A percentile compares a stretch with the other conserved stretches of the same genome.
phyloP scores from a whole-genome alignment of 1,140 invertebrate genomes.

The Neuroterus valhalla region DNA sequence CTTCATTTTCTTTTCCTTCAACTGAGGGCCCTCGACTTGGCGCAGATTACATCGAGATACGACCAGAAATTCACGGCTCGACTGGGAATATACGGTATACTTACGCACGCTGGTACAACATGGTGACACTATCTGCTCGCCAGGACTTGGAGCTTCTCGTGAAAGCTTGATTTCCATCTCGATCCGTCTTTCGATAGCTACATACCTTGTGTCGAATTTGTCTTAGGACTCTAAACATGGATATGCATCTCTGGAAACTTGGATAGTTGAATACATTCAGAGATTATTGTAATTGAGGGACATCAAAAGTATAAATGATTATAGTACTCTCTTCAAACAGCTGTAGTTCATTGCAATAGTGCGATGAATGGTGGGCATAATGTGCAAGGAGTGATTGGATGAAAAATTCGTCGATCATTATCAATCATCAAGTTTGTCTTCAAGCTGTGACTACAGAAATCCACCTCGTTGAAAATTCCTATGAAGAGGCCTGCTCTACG shows the following conservation, averaged over 20 bases:
- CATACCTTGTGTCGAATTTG: conserved; percentile 23
- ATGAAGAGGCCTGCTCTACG: too few species aligned
- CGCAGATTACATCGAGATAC: conserved; percentile 65
- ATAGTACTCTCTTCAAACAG: too few species aligned
- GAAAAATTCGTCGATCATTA: too few species aligned
- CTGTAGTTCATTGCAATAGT: too few species aligned
- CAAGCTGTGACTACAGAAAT: too few species aligned
- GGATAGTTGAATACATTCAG: background rate
- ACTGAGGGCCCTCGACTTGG: conserved; percentile 41
- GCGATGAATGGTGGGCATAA: too few species aligned
- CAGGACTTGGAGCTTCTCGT: background rate
- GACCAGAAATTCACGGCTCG: conserved; percentile 63
- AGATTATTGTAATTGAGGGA: conserved; percentile 12
- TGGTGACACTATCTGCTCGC: conserved; percentile 34
- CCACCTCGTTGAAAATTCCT: too few species aligned
- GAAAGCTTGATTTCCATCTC: background rate
- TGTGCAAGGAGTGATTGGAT: too few species aligned
- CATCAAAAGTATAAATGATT: background rate
- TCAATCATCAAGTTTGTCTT: too few species aligned
- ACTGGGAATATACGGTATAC: conserved; percentile 53
- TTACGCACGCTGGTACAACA: conserved; percentile 35
- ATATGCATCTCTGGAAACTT: background rate
- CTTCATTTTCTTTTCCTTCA: conserved; percentile 46
- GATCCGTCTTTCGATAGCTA: conserved; percentile 23
- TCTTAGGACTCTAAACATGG: background rate